A percentile compares a stretch with the other conserved stretches of the same genome.
Conservation (phyloP, 2,888 invertebrate genomes). For the Cataglyphis altisquamis region DNA sequence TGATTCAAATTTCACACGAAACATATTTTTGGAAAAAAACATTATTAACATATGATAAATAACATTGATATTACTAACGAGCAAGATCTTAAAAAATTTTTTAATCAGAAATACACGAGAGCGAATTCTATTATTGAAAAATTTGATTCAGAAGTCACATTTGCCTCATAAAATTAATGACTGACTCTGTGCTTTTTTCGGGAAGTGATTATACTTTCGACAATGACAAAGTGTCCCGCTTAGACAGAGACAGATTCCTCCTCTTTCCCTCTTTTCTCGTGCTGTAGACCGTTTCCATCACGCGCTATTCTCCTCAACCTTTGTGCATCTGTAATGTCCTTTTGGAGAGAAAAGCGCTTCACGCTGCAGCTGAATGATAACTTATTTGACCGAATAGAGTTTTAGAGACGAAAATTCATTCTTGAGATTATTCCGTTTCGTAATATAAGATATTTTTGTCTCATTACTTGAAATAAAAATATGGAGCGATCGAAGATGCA, state of each 20-base stretch:
- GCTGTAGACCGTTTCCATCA: slow-evolving; percentile 72
- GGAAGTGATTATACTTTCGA: slow-evolving; percentile 16
- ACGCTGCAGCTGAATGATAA: slow-evolving; percentile 78
- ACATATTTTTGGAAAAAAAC: not conserved
- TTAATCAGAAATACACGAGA: not conserved
- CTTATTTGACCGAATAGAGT: slow-evolving; percentile 35
- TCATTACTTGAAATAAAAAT: not conserved
- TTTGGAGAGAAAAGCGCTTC: slow-evolving; percentile 80
- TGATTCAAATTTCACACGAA: not conserved
- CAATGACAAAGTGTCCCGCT: not conserved
- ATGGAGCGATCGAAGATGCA: slow-evolving; percentile 14
- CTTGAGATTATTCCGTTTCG: slow-evolving; percentile 12
- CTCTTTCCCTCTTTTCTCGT: slow-evolving; percentile 18
- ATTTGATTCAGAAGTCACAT: not conserved
- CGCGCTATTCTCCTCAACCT: slow-evolving; percentile 73
- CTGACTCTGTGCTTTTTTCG: not conserved
- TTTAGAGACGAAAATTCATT: slow-evolving; percentile 9
- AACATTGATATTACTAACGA: not conserved
- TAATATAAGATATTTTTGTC: not conserved
- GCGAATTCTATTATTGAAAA: slow-evolving; percentile 4
- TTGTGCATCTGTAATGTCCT: slow-evolving; percentile 75
- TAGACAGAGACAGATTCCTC: not conserved
- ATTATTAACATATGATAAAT: not conserved
- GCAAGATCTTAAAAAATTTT: not conserved
- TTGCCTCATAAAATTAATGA: slow-evolving; percentile 10